These are phyloP conservation scores for Drosophila bocki DNA, from an alignment of 1,140 invertebrate genomes.

Conservation along the genomic window DNA sequence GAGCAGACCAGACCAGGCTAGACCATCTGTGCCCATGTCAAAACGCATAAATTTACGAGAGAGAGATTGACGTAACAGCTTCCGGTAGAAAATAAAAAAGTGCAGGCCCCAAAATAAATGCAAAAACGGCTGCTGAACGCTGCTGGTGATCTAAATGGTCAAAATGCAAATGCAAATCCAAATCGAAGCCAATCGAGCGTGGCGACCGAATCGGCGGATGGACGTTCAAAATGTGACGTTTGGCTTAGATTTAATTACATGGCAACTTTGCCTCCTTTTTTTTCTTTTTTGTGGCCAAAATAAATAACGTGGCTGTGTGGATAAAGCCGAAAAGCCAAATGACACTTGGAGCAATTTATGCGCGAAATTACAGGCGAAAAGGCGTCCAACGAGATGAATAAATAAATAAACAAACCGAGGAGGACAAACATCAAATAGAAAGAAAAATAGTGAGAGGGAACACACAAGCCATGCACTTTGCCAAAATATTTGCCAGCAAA, in stretches of 20 bases:
- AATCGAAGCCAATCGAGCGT: slow-evolving; percentile 78
- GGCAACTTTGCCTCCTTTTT: slow-evolving; percentile 53
- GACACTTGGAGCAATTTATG: slow-evolving; percentile 74
- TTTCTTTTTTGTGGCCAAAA: slow-evolving; percentile 29
- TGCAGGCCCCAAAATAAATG: slow-evolving; percentile 35
- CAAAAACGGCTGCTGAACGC: slow-evolving; percentile 39
- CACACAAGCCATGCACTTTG: slow-evolving; percentile 62
- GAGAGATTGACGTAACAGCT: slow-evolving; percentile 74
- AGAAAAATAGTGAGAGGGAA: slow-evolving; percentile 15
- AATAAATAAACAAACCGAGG: slow-evolving; percentile 70
- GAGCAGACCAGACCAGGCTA: neutral
- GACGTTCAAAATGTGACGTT: slow-evolving; percentile 83
- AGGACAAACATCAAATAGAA: slow-evolving; percentile 79
- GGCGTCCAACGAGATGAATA: slow-evolving; percentile 47
- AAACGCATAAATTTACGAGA: slow-evolving; percentile 74
- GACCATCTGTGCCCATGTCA: slow-evolving; percentile 66
- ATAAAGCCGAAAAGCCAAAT: slow-evolving; percentile 40
- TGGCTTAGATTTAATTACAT: slow-evolving; percentile 84
- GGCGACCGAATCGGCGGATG: slow-evolving; percentile 42
- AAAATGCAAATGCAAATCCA: slow-evolving; percentile 55
- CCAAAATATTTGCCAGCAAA: slow-evolving; percentile 77
- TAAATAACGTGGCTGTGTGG: slow-evolving; percentile 30
- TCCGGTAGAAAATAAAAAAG: slow-evolving; percentile 62
- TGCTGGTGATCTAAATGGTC: slow-evolving; percentile 23
- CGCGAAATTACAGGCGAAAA: slow-evolving; percentile 80